These are phyloP conservation scores for Spea hammondii DNA, from an alignment of 2,797 vertebrate species.

Conservation along the genomic window DNA sequence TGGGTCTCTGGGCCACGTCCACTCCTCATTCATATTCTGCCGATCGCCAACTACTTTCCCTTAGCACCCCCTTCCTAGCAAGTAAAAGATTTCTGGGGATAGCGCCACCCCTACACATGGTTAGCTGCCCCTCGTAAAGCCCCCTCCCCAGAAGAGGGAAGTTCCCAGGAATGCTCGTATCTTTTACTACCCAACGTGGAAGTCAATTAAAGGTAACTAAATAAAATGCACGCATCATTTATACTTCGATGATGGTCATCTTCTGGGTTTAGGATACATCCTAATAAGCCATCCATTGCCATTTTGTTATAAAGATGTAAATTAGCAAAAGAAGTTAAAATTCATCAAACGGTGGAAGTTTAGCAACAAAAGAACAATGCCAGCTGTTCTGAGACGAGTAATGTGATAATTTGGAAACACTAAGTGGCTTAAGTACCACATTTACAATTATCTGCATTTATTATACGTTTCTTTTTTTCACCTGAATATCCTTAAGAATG, in stretches of 20 bases:
- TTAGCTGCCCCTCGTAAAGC: no score
- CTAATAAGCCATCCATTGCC: conserved; percentile 67
- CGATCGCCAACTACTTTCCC: no score
- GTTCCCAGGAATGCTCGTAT: no score
- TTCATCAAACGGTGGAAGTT: conserved; percentile 42
- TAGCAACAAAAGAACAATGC: conserved; percentile 46
- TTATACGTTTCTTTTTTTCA: not conserved
- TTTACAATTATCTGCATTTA: conserved; percentile 24
- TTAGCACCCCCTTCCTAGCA: no score
- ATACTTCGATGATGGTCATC: conserved; percentile 64
- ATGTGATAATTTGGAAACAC: conserved; percentile 33
- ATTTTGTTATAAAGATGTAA: conserved; percentile 68
- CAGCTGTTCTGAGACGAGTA: conserved; percentile 43
- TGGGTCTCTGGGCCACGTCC: no score
- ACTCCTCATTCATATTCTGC: no score
- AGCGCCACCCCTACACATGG: no score
- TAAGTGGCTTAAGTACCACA: conserved; percentile 33
- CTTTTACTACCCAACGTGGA: conserved; percentile 42
- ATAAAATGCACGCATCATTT: conserved; percentile 64
- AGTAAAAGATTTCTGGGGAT: no score
- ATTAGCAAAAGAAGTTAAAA: conserved; percentile 59
- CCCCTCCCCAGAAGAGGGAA: no score
- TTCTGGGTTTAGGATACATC: conserved; percentile 66
- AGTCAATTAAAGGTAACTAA: conserved; percentile 51
- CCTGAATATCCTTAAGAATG: not conserved